A percentile compares a stretch with the other conserved stretches of the same genome.
Conservation (phyloP, 2,113 vertebrate genomes). For the Poicephalus meyeri region DNA sequence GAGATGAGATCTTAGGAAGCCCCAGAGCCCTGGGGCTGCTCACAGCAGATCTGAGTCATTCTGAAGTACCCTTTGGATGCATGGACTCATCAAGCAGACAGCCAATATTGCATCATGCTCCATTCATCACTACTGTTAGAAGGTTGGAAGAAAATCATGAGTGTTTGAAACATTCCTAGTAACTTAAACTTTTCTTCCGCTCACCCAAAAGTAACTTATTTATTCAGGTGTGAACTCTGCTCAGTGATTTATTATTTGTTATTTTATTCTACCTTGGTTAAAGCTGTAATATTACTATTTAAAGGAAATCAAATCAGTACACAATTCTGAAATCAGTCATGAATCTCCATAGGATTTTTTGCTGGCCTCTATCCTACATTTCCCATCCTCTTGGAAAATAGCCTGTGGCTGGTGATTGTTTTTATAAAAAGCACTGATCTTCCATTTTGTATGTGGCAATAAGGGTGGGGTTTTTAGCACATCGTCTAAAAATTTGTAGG, state of each 20-base stretch:
- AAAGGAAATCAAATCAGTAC: constrained; percentile 46
- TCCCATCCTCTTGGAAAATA: neutral
- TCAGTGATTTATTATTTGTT: constrained; percentile 28
- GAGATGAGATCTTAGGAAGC: neutral
- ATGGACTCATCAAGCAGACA: fast-evolving
- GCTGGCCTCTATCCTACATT: neutral
- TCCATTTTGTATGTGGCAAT: neutral
- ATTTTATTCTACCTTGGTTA: constrained; percentile 54
- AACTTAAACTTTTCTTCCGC: neutral
- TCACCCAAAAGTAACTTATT: neutral
- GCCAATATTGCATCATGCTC: neutral
- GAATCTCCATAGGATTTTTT: neutral
- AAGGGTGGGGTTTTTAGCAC: neutral
- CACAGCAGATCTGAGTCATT: too few relatives aligned
- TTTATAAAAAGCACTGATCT: neutral
- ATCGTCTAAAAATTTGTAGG: neutral
- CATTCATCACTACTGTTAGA: neutral
- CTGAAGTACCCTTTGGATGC: fast-evolving
- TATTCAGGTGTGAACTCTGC: neutral
- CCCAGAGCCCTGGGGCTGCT: neutral
- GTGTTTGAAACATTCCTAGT: neutral
- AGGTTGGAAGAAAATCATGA: neutral
- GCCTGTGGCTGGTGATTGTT: neutral
- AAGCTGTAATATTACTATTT: constrained; percentile 36
- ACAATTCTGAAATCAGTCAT: constrained; percentile 29